These are phyloP conservation scores for Lindbergichthys nudifrons DNA, from an alignment of 2,797 vertebrate species.

Conservation along the genomic window DNA sequence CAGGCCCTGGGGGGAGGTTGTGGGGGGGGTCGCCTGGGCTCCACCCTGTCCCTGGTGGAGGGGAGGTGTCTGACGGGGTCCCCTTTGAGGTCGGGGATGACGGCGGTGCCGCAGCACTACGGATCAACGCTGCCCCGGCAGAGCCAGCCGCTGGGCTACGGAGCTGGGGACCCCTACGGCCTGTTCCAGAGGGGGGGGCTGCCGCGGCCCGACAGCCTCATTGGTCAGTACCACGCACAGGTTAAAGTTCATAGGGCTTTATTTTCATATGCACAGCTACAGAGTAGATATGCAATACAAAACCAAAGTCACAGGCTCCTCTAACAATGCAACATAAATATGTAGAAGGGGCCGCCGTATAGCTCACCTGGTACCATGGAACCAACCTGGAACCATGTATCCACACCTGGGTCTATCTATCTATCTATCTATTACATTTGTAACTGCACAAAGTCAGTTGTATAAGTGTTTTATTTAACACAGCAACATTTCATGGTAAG, in stretches of 20 bases:
- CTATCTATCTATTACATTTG: no score
- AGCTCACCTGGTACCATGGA: no score
- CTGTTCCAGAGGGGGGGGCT: conserved; percentile 95
- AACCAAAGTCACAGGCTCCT: no score
- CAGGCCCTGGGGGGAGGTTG: conserved; percentile 68
- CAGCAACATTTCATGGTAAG: neutral
- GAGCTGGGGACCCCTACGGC: conserved; percentile 88
- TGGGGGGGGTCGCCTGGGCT: conserved; percentile 81
- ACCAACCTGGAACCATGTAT: no score
- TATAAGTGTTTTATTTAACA: neutral
- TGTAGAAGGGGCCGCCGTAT: no score
- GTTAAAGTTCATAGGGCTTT: no score
- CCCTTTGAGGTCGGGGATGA: conserved; percentile 91
- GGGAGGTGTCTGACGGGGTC: conserved; percentile 87
- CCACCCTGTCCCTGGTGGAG: conserved; percentile 88
- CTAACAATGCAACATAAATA: no score
- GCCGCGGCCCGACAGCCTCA: conserved; percentile 95
- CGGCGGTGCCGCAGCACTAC: conserved; percentile 94
- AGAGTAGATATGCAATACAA: no score
- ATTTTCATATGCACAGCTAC: no score
- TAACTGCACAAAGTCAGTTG: neutral
- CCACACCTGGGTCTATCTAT: no score
- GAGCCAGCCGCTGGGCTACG: conserved; percentile 88
- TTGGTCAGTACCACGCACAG: conserved; percentile 85
- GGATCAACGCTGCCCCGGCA: conserved; percentile 89